Base-by-base conservation (phyloP, 2,888 invertebrate species). In the Shargacucullia verbasci region DNA sequence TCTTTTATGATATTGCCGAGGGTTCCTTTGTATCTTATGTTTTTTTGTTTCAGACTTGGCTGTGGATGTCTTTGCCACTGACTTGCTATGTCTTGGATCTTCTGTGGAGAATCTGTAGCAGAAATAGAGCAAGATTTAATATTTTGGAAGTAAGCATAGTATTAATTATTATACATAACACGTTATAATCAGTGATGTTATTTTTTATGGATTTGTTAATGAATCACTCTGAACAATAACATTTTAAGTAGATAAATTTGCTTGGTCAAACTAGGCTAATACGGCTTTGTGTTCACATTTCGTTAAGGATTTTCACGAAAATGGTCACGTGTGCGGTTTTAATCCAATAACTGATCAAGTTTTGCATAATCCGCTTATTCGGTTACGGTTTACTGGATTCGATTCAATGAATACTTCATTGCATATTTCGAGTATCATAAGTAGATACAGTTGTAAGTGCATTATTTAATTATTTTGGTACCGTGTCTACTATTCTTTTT, bases 51-150 rank as follows among this genome's bases (percentile, higher is more conserved):
- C 84, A 94, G 94, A 89, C 91, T 35, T 94, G 91, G 92, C 38
- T 87, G 56, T 94, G 92, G 93, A 90, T 94, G 88, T 79, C 82
- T 1, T 40, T 90, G 34, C 93, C 94, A 3, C 62, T 94, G 14
- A 75, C 70, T 27, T 90, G 89, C 66, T 94, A 87, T 62, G 76
- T 85, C 35, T 25, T 92, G 40, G 94, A 94, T 78, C 78, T 90
- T 9, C 29, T 92, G 35, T 94, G 94, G 94, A 80, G 94, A 56
- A 82, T 92, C 67, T 88, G 87, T 40, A 83, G 88, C 10, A 87
- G 94, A 58, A 94, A 94, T 71, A 81, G 82, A 13, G 81, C 88
- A 1, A 79, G 70, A 60, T 84, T 90, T 33, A 78, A 85, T 41
- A 87, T 93, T 64, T 67, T 90, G 58, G 80, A 91, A 60, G 93